Evolutionary conservation across 1,140 invertebrate species (phyloP).

Genomic region (Phocides pigmalion): DNA sequence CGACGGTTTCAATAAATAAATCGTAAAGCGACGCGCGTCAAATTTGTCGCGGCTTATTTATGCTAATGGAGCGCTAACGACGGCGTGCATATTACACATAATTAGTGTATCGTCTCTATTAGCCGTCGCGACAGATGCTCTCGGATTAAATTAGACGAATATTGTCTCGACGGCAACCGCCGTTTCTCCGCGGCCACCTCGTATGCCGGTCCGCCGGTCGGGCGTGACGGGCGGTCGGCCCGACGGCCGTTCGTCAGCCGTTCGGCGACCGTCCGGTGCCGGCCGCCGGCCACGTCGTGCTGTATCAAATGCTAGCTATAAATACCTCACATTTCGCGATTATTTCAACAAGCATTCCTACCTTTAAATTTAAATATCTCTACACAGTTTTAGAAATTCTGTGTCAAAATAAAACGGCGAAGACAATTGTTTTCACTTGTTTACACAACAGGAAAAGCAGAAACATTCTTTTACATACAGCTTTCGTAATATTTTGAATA

Average conservation of each 20-base stretch:
- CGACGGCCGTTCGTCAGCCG: background rate
- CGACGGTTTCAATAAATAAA: conserved; percentile 38
- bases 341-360: conserved; percentile 2
- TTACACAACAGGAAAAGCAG: too few species aligned
- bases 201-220: background rate
- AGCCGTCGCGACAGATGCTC: conserved; percentile 26
- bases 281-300: too few species aligned
- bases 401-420: too few species aligned
- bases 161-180: background rate
- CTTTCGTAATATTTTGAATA: too few species aligned
- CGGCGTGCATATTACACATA: conserved; percentile 50
- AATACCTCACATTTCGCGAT: background rate
- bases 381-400: too few species aligned
- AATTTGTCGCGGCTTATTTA: conserved; percentile 48
- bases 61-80: conserved; percentile 60
- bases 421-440: too few species aligned
- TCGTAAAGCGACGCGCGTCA: conserved; percentile 35
- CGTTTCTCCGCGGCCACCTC: background rate
- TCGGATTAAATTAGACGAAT: conserved; percentile 19
- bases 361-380: conserved; percentile 6
- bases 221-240: too few species aligned
- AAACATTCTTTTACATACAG: too few species aligned
- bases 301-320: background rate
- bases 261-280: background rate
- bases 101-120: conserved; percentile 33